Base-by-base conservation (phyloP, 2,888 invertebrate genomes). In the Habrosyne pyritoides region DNA sequence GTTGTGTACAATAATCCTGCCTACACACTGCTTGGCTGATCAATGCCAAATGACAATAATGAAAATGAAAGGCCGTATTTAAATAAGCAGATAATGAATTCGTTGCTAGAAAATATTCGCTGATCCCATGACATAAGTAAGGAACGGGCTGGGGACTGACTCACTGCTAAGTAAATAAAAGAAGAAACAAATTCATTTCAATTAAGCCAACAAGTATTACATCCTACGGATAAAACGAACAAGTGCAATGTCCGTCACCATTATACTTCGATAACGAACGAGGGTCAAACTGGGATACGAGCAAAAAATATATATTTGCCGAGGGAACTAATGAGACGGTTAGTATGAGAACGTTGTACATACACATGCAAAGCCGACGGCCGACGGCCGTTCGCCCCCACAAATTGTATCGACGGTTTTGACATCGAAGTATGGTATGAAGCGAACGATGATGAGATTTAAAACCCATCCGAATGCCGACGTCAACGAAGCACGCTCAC, bases 301-400 rank as follows among this genome's bases (percentile, higher is more conserved):
- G 74, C 76, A 87, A 88, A 88, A 84, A 78, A 76, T 78, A 77
- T 63, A 67, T 64, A 77, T 73, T 78, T 59, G 77, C 76, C 66
- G 72, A 80, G 80, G 83, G 83, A 79, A 76, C 76, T 83, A 85
- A 87, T 81, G 82, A 86, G 83, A 80, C 78, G 69, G 75, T 81
- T 74, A 67, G 77, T 77, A 82, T 79, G 81, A 67, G 77, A 77
- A 72, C 77, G 67, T 67, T 65, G 63, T 63, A 65, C 66, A 63
- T 66, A 67, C 73, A 77, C 74, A 83, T 77, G 80, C 75, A 71
- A 73, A 76, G 69, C 56, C 58, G 63, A 66, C 79, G 83, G 83
- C 67, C 86, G 81, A 81, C n/a, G n/a, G n/a, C n/a, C n/a, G n/a
- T n/a, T n/a, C 86, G 86, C 83, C 84, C 85, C 67, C 75, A 75